Conservation (phyloP, 2,113 vertebrate species). For the Marcusenius ussheri region DNA sequence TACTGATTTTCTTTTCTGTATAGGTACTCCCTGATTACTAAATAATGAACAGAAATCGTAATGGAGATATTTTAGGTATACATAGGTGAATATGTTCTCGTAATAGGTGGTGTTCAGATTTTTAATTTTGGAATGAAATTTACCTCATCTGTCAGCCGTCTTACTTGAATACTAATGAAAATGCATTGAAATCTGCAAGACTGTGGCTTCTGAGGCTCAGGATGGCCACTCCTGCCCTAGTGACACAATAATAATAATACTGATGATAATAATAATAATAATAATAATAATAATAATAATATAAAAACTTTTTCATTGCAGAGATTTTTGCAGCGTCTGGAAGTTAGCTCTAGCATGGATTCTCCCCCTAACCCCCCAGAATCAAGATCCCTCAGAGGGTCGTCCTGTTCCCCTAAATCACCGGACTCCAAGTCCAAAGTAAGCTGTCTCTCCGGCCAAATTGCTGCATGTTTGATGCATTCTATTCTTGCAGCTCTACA, state of each 20-base stretch:
- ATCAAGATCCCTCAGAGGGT: slow-evolving; percentile 10
- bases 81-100: not conserved
- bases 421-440: slow-evolving; percentile 32
- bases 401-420: slow-evolving; percentile 19
- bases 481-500: not conserved
- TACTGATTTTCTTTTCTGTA: not conserved
- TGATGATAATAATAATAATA: too few species aligned
- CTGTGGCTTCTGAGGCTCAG: not conserved
- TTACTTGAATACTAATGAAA: not conserved
- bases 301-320: not conserved
- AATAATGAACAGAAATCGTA: not conserved
- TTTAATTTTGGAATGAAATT: not conserved
- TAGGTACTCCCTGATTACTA: not conserved
- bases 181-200: not conserved
- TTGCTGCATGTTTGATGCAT: not conserved
- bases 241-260: not conserved
- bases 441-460: slow-evolving; percentile 9
- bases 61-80: not conserved
- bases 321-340: not conserved
- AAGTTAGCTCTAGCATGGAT: slow-evolving; percentile 29
- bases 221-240: not conserved
- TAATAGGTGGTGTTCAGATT: not conserved
- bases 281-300: not conserved
- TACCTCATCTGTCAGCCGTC: not conserved
- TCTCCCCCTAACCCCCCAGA: slow-evolving; percentile 18